Base-by-base conservation (phyloP, 2,797 vertebrate species). In the Cephalopachus bancanus region DNA sequence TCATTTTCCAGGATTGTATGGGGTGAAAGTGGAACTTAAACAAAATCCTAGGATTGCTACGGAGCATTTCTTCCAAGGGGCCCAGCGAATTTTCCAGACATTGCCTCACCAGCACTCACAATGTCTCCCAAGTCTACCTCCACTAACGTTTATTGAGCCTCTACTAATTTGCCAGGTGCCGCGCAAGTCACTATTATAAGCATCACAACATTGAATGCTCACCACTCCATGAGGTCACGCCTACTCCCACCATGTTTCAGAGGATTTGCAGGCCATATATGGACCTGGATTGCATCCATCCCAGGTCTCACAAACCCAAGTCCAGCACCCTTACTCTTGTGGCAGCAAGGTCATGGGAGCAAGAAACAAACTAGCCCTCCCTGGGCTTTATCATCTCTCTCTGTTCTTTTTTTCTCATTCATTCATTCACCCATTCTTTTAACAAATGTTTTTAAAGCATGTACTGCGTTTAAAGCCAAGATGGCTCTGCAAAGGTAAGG, bases 291-390 rank as follows among this genome's bases (percentile, higher is more conserved):
- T 62, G 74, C 65, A 78, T 44, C 44, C 44, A 44, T 44, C n/a
- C 19, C 26, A 71, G 44, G 19, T 78, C 15, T 65, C 22, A 7
- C 30, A 59, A 69, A 79, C 24, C 69, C 28, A 5, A 8, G n/a
- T 4, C 64, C 1, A n/a, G 24, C 3, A 44, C 10, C 10, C 28
- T 49, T 15, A 51, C 30, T 7, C 72, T 51, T 17, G 1, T 0
- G 57, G 64, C 55, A 12, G 1, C 16, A 37, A 75, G 33, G 15
- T 33, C 85, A 74, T 2, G 9, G 33, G 9, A 16, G 33, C 71
- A 49, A 83, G 53, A 51, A 60, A 44, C 14, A 22, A 86, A 64
- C 62, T 69, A 37, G 55, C 11, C 17, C 62, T 69, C 16, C 3
- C 1, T 62, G 15, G 44, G 22, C 6, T 8, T 22, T 7, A 26